A percentile compares a stretch with the other conserved stretches of the same genome.
Evolutionary conservation across 2,888 invertebrate species (phyloP).

Genomic region (Taenaris catops): DNA sequence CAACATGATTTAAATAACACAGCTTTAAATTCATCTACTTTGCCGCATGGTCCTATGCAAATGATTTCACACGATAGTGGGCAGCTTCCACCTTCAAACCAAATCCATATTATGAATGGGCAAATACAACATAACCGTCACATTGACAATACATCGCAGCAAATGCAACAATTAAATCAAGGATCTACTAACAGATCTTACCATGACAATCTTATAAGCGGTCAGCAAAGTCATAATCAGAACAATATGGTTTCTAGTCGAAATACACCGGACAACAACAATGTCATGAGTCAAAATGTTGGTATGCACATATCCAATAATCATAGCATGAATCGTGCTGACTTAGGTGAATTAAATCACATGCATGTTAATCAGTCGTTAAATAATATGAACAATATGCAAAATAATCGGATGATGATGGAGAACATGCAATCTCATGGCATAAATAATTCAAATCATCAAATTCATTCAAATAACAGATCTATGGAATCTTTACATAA

Average conservation of each 20-base stretch:
- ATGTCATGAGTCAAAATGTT: constrained; percentile 61
- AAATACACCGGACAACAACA: constrained; percentile 54
- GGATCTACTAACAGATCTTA: constrained; percentile 47
- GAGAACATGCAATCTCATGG: constrained; percentile 65
- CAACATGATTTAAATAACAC: constrained; percentile 51
- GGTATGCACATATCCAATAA: constrained; percentile 58
- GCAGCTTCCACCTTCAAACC: constrained; percentile 52
- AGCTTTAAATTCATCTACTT: constrained; percentile 38
- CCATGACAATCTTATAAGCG: constrained; percentile 56
- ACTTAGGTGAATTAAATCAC: constrained; percentile 59
- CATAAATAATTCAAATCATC: constrained; percentile 58
- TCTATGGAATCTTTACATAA: constrained; percentile 65
- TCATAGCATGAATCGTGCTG: constrained; percentile 55
- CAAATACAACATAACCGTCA: constrained; percentile 68
- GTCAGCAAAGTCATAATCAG: constrained; percentile 56
- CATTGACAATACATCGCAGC: constrained; percentile 48
- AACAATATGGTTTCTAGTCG: constrained; percentile 53
- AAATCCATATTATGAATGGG: constrained; percentile 72
- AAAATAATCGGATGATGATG: constrained; percentile 67
- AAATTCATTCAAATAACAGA: constrained; percentile 57
- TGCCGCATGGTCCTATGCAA: constrained; percentile 62
- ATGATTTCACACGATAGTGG: constrained; percentile 59
- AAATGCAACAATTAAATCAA: constrained; percentile 60
- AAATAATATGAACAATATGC: constrained; percentile 56
- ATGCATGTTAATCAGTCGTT: constrained; percentile 68